Evolutionary conservation across 92 coral and sea anemone species (phyloP).

Genomic region (Epizoanthus ramosus): DNA sequence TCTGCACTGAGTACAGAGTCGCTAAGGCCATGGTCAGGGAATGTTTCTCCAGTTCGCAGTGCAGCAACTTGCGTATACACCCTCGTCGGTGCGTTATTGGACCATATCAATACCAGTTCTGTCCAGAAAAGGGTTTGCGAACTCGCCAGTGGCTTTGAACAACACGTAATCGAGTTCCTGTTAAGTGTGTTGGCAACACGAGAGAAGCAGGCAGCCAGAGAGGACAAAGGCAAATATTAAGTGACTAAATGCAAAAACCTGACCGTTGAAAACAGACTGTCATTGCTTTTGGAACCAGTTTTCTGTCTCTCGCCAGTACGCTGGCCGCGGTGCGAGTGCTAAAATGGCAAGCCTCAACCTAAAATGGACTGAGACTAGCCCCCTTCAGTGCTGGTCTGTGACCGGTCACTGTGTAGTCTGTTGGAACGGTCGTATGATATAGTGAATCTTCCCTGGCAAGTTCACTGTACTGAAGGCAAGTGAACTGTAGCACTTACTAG

Average conservation of each 20-base stretch:
- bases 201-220: neutral
- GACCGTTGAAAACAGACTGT: constrained; percentile 25
- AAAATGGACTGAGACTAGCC: neutral
- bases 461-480: neutral
- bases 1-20: too few relatives aligned
- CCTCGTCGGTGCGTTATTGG: neutral
- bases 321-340: constrained; percentile 38
- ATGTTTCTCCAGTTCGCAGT: neutral
- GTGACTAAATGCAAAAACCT: constrained; percentile 3
- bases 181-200: neutral
- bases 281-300: neutral
- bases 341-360: neutral
- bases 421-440: neutral
- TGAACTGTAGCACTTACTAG: neutral
- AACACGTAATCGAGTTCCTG: neutral
- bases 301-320: constrained; percentile 19
- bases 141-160: constrained; percentile 4
- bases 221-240: neutral
- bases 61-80: neutral
- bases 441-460: neutral
- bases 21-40: neutral
- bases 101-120: neutral
- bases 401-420: constrained; percentile 24
- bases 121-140: neutral
- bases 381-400: constrained; percentile 29